Evolutionary conservation across 2,797 vertebrate species (phyloP), one percentile per base, ranked within the genome.

Genomic region (Intellagama lesueurii): DNA sequence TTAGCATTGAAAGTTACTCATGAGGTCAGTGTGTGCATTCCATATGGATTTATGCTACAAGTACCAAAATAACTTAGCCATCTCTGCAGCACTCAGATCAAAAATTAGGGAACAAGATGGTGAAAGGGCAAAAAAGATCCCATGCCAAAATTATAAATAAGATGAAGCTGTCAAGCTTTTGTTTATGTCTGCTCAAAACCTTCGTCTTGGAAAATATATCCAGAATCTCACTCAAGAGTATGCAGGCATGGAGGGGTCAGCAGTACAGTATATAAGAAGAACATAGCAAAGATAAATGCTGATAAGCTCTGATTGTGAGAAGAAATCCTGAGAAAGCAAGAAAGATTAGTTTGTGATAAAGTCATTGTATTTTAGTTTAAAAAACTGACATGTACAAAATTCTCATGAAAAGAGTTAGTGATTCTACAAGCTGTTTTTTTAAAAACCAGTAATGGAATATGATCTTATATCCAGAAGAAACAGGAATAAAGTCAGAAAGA

Each of bases 141-240:
- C 7, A 17, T 44, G 47, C 44, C 26, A 83, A 49, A 47, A 68
- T 75, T 76, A 35, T 11, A 77, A 40, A 44, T 81, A 49, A 0
- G 79, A 47, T 7, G 56, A 83, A 91, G 12, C 2, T 22, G 35
- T 76, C 30, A 32, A 83, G 17, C 22, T 92, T 88, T 76, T 69
- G 44, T 47, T 78, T 28, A 87, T 56, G 80, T 60, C 24, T 64
- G 30, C 49, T 0, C 40, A 87, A 85, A 70, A 5, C 0, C 81
- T 91, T 89, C 90, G 77, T 60, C 85, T 0, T 32, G 22, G 32
- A 69, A 35, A 73, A 87, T 16, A 5, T 40, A 83, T 87, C 19
- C 8, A 87, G 52, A 87, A 87, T 66, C 81, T 66, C n/a, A 47
- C 16, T 76, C 44, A 82, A 22, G 73, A 83, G 60, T 22, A 32